These are phyloP conservation scores for Andrena bicolor DNA, from an alignment of 2,888 invertebrate species.

Conservation along the genomic window DNA sequence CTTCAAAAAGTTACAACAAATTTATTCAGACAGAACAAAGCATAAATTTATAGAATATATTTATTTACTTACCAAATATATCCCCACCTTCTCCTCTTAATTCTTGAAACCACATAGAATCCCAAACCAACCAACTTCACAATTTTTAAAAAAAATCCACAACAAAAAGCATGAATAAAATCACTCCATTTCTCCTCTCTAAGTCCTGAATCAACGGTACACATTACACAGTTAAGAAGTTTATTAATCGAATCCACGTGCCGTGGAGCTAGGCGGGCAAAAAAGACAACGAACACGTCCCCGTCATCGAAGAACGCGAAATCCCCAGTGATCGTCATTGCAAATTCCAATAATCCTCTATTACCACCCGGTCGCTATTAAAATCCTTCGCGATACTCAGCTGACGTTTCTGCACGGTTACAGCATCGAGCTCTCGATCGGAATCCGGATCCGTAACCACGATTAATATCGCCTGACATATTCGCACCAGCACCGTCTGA, in stretches of 20 bases:
- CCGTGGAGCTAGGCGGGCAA: neutral
- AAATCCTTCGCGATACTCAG: constrained; percentile 45
- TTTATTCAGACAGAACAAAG: too few species aligned
- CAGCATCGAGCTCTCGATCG: constrained; percentile 55
- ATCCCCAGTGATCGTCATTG: constrained; percentile 21
- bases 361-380: constrained; percentile 51
- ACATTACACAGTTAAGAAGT: neutral
- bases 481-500: constrained; percentile 4
- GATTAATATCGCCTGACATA: constrained; percentile 51
- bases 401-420: constrained; percentile 52
- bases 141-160: too few species aligned
- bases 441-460: constrained; percentile 68
- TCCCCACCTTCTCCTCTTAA: too few species aligned
- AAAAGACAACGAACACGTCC: neutral
- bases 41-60: too few species aligned
- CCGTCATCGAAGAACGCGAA: neutral
- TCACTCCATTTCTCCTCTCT: neutral
- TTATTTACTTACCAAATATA: too few species aligned
- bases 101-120: too few species aligned
- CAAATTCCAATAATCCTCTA: constrained; percentile 44
- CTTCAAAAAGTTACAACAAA: too few species aligned
- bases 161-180: neutral
- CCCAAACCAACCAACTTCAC: too few species aligned
- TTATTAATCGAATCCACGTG: constrained; percentile 44
- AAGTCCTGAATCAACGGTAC: constrained; percentile 1